Percentiles rank a stretch among this genome's conserved stretches.
Conservation (phyloP, 2,797 vertebrate species). For the Tenualosa ilisha region DNA sequence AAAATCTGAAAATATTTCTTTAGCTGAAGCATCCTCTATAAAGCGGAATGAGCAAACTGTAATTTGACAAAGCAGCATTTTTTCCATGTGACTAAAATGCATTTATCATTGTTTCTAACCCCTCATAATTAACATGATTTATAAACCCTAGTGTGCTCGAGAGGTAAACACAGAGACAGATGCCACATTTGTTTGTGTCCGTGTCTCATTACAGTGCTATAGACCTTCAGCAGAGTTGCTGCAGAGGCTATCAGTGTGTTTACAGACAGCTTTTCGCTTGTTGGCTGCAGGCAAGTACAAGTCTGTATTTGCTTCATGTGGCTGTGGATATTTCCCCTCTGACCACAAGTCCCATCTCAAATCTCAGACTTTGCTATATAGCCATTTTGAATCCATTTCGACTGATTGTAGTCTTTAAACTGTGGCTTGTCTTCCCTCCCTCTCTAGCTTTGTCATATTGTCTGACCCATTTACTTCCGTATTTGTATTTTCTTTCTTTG, state of each 20-base stretch:
- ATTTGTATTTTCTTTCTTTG: not conserved
- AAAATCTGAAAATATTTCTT: not conserved
- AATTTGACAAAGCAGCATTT: not conserved
- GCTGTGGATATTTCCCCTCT: not conserved
- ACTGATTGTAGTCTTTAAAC: not conserved
- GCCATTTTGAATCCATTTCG: not conserved
- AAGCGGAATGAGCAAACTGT: too few species aligned
- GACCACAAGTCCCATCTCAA: not conserved
- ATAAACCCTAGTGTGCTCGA: not conserved
- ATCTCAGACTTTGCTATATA: not conserved
- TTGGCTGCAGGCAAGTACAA: not conserved
- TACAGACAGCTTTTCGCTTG: not conserved
- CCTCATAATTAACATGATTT: not conserved
- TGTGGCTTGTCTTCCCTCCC: not conserved
- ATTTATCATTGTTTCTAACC: not conserved
- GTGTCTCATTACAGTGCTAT: not conserved
- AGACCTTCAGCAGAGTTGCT: not conserved
- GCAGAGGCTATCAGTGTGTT: not conserved
- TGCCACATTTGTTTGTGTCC: not conserved
- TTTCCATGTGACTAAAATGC: not conserved
- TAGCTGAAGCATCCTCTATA: not conserved
- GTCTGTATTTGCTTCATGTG: conserved; percentile 7
- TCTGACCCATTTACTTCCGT: not conserved
- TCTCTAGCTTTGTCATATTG: not conserved
- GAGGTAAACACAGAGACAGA: not conserved